Evolutionary conservation across 2,113 vertebrate species (phyloP).

Genomic region (Holacanthus passer): DNA sequence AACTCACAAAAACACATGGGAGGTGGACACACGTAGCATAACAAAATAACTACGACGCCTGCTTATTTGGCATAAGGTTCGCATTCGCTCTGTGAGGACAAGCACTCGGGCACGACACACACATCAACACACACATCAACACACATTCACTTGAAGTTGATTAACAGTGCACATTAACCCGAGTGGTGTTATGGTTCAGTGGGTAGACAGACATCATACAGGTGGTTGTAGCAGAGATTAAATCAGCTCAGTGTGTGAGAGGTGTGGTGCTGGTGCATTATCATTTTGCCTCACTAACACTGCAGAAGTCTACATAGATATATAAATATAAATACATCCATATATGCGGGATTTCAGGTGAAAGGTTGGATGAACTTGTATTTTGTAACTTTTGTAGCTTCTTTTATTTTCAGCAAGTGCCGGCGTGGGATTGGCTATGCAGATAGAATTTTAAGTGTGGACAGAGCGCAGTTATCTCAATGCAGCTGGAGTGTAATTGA

Average conservation of each 20-base stretch:
- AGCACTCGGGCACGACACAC: conserved; percentile 30
- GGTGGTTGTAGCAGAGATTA: conserved; percentile 44
- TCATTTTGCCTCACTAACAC: background rate
- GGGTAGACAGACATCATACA: conserved; percentile 41
- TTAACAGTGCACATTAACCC: conserved; percentile 36
- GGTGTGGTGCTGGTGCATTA: background rate
- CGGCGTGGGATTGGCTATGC: conserved; percentile 5
- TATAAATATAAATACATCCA: background rate
- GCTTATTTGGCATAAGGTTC: conserved; percentile 37
- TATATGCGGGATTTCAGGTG: background rate
- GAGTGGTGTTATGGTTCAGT: conserved; percentile 45
- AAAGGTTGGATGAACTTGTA: conserved; percentile 9
- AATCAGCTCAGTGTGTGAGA: conserved; percentile 18
- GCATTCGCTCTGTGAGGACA: conserved; percentile 24
- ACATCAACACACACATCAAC: conserved; percentile 24
- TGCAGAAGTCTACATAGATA: background rate
- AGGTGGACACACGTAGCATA: conserved; percentile 36
- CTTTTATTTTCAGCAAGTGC: conserved; percentile 15
- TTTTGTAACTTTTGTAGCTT: background rate
- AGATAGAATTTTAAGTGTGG: conserved; percentile 50
- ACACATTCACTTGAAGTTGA: conserved; percentile 35
- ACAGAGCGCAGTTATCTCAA: background rate
- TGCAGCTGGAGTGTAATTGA: conserved; percentile 45
- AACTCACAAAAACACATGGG: conserved; percentile 52
- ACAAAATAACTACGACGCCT: conserved; percentile 19